Evolutionary conservation across 2,113 vertebrate species (phyloP).

Genomic region (Pipa parva): DNA sequence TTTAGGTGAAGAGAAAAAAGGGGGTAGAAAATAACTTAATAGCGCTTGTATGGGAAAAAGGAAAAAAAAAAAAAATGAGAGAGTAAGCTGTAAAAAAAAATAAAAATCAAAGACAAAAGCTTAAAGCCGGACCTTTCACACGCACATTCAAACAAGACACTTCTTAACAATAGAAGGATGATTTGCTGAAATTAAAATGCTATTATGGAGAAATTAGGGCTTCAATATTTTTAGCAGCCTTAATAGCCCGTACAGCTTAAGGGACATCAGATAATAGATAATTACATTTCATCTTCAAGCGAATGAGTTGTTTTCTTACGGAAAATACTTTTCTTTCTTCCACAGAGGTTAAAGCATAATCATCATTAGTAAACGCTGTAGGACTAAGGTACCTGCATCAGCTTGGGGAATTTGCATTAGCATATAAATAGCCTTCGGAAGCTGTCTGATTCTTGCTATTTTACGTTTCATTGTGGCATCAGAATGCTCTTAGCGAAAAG

Average conservation of each 20-base stretch:
- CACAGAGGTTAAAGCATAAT: conserved; percentile 62
- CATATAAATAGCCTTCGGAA: conserved; percentile 65
- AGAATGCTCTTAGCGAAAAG: conserved; percentile 59
- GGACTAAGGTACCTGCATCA: conserved; percentile 58
- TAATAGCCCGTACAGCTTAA: conserved; percentile 74
- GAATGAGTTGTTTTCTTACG: conserved; percentile 66
- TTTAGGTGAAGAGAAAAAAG: conserved; percentile 58
- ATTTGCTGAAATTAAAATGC: conserved; percentile 90
- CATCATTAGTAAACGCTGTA: conserved; percentile 65
- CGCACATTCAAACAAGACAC: conserved; percentile 75
- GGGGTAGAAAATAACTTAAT: conserved; percentile 57
- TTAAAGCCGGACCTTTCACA: conserved; percentile 73
- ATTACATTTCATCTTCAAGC: conserved; percentile 74
- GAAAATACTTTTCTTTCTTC: conserved; percentile 64
- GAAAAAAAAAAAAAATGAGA: conserved; percentile 59
- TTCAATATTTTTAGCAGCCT: conserved; percentile 79
- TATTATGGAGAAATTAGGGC: conserved; percentile 87
- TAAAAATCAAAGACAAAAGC: conserved; percentile 60
- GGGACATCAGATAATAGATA: conserved; percentile 78
- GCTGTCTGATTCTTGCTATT: conserved; percentile 62
- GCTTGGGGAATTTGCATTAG: conserved; percentile 62
- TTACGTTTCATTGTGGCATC: conserved; percentile 61
- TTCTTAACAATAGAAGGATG: conserved; percentile 73
- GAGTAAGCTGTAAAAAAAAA: conserved; percentile 54
- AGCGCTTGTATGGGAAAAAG: conserved; percentile 57